Conservation (phyloP, 2,113 vertebrate genomes). For the Pelvicachromis taeniatus region DNA sequence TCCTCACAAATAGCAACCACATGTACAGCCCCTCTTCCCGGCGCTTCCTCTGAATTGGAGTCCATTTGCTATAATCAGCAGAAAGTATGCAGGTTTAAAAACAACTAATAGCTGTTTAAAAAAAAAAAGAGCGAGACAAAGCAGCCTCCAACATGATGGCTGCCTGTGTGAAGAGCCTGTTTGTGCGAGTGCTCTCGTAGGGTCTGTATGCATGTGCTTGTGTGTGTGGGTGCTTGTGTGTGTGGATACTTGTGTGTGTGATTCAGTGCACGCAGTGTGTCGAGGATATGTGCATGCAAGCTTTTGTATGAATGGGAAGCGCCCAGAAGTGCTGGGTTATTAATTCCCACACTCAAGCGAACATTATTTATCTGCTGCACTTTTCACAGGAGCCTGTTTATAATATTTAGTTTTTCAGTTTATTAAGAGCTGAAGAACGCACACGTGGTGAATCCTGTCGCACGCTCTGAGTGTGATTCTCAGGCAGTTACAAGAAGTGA, state of each 20-base stretch:
- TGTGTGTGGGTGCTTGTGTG: not conserved
- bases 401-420: conserved; percentile 63
- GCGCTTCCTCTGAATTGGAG: conserved; percentile 78
- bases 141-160: conserved; percentile 29
- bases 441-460: conserved; percentile 7
- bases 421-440: conserved; percentile 51
- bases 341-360: conserved; percentile 30
- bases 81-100: conserved; percentile 87
- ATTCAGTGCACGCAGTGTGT: conserved; percentile 2
- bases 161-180: conserved; percentile 28
- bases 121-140: conserved; percentile 33
- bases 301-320: not conserved
- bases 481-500: conserved; percentile 26
- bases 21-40: conserved; percentile 79
- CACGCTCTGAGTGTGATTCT: conserved; percentile 25
- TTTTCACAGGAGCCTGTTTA: conserved; percentile 51
- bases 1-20: conserved; percentile 96
- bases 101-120: conserved; percentile 79
- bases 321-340: not conserved
- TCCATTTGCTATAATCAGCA: conserved; percentile 95
- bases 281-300: not conserved
- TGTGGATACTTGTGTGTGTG: not conserved
- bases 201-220: conserved; percentile 3
- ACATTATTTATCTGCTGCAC: conserved; percentile 24
- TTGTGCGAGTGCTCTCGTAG: conserved; percentile 4